Conservation (phyloP, 2,888 invertebrate species). For the Trileptium ribeirensis region DNA sequence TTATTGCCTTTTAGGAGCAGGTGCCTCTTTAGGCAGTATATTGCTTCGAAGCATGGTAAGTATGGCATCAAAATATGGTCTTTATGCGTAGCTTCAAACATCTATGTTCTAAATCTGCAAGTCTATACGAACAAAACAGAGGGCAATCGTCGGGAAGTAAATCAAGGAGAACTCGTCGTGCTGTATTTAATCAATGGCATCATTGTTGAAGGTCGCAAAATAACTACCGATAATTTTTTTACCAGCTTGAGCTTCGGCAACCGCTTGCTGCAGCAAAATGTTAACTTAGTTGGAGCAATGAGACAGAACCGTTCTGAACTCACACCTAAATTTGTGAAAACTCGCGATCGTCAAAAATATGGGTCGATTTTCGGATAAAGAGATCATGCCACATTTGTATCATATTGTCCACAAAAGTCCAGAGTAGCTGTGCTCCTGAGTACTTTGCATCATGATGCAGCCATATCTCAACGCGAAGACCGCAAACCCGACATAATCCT, state of each 20-base stretch:
- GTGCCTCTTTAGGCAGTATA: constrained; percentile 45
- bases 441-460: constrained; percentile 1
- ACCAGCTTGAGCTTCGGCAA: background rate
- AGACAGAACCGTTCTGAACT: background rate
- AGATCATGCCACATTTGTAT: background rate
- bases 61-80: constrained; percentile 56
- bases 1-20: constrained; percentile 38
- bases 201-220: too few relatives aligned
- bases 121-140: constrained; percentile 25
- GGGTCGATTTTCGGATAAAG: background rate
- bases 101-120: constrained; percentile 17
- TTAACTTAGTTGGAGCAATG: background rate
- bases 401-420: background rate
- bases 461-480: background rate
- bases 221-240: background rate
- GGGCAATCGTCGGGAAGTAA: constrained; percentile 46
- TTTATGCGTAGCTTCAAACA: constrained; percentile 53
- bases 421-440: background rate
- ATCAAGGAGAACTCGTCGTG: background rate
- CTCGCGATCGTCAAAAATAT: background rate
- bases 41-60: constrained; percentile 54
- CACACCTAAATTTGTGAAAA: background rate
- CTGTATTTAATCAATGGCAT: background rate
- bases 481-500: background rate
- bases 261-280: background rate